Percentiles rank a stretch among this genome's conserved stretches.
Conservation (phyloP, 2,888 invertebrate genomes). For the Parapristionchus giblindavisi region DNA sequence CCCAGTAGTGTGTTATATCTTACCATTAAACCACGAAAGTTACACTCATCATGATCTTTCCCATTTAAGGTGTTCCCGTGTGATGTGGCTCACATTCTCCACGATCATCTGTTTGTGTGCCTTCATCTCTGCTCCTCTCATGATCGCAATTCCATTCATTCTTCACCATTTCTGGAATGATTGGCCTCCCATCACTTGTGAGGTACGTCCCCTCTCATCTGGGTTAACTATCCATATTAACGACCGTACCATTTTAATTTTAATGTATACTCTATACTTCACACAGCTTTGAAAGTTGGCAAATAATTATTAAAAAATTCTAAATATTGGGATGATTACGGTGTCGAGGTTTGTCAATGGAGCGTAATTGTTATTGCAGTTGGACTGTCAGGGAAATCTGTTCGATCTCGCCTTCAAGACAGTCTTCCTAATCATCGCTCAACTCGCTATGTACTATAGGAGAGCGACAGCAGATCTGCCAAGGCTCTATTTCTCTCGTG, state of each 20-base stretch:
- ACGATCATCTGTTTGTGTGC: constrained; percentile 56
- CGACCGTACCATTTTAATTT: too few species aligned
- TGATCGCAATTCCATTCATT: constrained; percentile 60
- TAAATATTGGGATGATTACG: too few species aligned
- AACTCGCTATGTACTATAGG: constrained; percentile 56
- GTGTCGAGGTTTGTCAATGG: too few species aligned
- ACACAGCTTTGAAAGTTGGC: too few species aligned
- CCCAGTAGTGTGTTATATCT: too few species aligned
- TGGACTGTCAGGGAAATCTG: constrained; percentile 61
- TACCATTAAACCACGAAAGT: too few species aligned
- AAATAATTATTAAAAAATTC: too few species aligned
- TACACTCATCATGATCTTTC: background rate
- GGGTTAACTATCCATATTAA: too few species aligned
- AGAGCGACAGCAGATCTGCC: constrained; percentile 62
- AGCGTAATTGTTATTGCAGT: constrained; percentile 42
- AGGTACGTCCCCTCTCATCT: too few species aligned
- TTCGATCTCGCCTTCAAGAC: constrained; percentile 60
- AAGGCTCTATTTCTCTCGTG: constrained; percentile 58
- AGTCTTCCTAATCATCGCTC: constrained; percentile 57
- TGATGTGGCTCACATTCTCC: constrained; percentile 57
- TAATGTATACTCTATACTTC: too few species aligned
- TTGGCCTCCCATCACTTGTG: constrained; percentile 59
- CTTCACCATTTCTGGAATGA: constrained; percentile 49
- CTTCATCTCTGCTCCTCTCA: constrained; percentile 62
- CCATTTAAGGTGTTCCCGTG: constrained; percentile 58